Base-by-base conservation (phyloP, 1,140 invertebrate genomes). In the Agrypnia vestita region DNA sequence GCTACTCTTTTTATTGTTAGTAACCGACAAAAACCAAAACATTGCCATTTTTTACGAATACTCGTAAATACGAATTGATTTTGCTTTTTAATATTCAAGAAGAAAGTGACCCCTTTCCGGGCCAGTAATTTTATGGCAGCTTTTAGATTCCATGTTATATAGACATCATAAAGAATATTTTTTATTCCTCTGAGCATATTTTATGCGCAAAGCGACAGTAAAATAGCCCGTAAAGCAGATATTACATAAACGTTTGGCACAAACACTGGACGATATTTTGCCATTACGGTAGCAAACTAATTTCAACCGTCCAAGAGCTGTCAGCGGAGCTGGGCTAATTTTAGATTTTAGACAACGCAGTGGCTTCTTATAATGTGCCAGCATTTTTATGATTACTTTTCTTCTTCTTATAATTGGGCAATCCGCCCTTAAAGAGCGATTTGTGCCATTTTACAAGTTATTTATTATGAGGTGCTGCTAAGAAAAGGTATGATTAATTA, bases 141-240 rank as follows among this genome's bases (percentile, higher is more conserved):
- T 35, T 67, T 78, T 55, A 78, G 77, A 69, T 72, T 78, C 43
- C 47, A 74, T 46, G 59, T 80, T 75, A 80, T 74, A 74, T 80
- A 67, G 61, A 69, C 55, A 55, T 64, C 75, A 64, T 81, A 78
- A 81, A 78, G 69, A 77, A 81, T 64, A 80, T 78, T 79, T 81
- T 82, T 82, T 82, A 82, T 69, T 59, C 51, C 15, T 44, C 15
- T 67, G 76, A 80, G 69, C 81, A 80, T 82, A 80, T 82, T 82
- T 82, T 82, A 82, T 76, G 78, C 59, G 69, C 76, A 69, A 43
- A 71, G 69, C 79, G 75, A 82, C 75, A 82, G 73, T 82, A 82
- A 82, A 82, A 79, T 82, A 62, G 62, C 69, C 78, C 71, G 78
- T 82, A 82, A 80, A 78, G 78, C 77, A 64, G 78, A 73, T 67